phyloP scores from a whole-genome alignment of 2,113 vertebrate genomes.

The Gallinago undulata region DNA sequence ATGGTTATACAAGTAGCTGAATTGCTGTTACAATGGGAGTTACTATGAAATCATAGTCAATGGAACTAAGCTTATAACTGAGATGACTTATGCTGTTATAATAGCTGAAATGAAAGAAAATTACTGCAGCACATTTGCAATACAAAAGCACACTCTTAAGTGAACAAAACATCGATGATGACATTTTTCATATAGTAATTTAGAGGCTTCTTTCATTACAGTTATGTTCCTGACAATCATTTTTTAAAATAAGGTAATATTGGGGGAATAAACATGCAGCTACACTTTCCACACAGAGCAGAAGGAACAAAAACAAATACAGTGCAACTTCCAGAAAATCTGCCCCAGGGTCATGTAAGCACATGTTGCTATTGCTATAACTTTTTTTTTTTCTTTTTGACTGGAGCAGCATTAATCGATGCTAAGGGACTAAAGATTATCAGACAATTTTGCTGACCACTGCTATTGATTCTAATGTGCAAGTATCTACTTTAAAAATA shows the following conservation, averaged over 20 bases:
- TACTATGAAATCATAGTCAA: neutral
- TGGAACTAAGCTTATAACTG: neutral
- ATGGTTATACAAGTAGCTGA: neutral
- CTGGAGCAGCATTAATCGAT: neutral
- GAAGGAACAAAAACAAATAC: neutral
- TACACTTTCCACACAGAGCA: neutral
- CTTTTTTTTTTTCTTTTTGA: neutral
- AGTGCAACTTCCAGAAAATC: neutral
- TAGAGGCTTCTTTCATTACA: accelerated
- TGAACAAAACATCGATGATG: neutral
- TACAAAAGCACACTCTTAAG: neutral
- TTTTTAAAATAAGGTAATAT: neutral
- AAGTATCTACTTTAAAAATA: neutral
- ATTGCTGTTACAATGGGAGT: neutral
- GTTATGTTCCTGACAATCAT: neutral
- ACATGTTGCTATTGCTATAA: neutral
- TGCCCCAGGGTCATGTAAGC: neutral
- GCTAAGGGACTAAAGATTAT: neutral
- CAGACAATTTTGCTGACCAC: neutral
- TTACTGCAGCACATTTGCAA: neutral
- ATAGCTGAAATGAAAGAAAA: neutral
- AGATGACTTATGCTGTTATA: neutral
- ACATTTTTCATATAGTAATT: neutral
- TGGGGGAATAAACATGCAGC: neutral
- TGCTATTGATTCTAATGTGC: neutral